A percentile compares a stretch with the other conserved stretches of the same genome.
phyloP scores from a whole-genome alignment of 2,113 vertebrate species.

The Pygoscelis adeliae region DNA sequence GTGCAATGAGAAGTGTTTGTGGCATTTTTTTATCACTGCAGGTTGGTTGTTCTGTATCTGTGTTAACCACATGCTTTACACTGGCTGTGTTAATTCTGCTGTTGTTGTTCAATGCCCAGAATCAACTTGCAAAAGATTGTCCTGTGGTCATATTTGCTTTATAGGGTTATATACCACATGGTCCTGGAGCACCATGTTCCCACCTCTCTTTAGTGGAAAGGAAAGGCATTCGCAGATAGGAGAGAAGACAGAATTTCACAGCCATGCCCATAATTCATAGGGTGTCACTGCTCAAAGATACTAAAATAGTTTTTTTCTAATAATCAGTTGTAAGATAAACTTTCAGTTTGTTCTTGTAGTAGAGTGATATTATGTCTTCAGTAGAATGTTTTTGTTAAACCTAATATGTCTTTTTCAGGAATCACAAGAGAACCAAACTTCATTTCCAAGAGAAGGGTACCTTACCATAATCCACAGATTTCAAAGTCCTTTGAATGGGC shows the following conservation, averaged over 20 bases:
- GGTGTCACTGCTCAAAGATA: neutral
- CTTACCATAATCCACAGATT: conserved; percentile 77
- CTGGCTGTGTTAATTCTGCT: neutral
- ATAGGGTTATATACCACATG: neutral
- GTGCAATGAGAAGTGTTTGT: neutral
- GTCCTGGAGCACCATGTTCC: neutral
- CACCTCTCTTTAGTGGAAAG: neutral
- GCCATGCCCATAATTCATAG: accelerated
- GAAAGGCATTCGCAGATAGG: neutral
- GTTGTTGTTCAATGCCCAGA: neutral
- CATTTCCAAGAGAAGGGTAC: conserved; percentile 84
- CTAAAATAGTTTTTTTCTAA: neutral
- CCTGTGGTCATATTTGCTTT: neutral
- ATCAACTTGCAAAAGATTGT: neutral
- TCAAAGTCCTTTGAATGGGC: conserved; percentile 81
- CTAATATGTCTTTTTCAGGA: conserved; percentile 66
- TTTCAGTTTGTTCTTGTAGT: neutral
- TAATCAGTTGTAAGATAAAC: neutral
- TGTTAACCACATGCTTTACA: neutral
- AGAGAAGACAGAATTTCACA: neutral
- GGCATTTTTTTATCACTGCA: neutral
- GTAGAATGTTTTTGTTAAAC: neutral
- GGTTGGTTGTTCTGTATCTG: neutral
- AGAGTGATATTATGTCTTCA: neutral
- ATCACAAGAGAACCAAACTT: conserved; percentile 84